phyloP scores from a whole-genome alignment of 1,140 invertebrate genomes.

The Drosophila obscura region DNA sequence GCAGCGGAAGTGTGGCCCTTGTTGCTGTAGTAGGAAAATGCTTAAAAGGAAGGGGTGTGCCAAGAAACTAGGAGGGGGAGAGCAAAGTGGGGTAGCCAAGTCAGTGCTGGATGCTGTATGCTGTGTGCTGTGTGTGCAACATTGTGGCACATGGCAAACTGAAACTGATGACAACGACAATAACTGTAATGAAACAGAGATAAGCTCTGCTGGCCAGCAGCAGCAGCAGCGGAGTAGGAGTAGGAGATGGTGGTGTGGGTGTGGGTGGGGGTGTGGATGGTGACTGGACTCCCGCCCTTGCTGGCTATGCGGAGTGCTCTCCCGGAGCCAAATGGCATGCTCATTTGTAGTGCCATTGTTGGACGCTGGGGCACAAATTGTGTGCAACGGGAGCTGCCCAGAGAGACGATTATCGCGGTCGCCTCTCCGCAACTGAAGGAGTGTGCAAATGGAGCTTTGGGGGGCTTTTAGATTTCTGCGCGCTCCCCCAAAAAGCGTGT shows the following conservation, averaged over 20 bases:
- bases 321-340: conserved; percentile 60
- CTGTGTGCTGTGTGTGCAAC: conserved; percentile 65
- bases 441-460: conserved; percentile 47
- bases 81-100: background rate
- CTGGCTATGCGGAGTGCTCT: background rate
- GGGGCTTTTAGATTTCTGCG: conserved; percentile 1
- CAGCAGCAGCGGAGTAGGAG: conserved; percentile 10
- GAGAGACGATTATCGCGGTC: conserved; percentile 57
- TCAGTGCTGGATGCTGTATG: conserved; percentile 38
- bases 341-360: conserved; percentile 72
- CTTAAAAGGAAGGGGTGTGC: background rate
- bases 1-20: conserved; percentile 64
- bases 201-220: conserved; percentile 44
- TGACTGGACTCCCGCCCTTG: background rate
- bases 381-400: conserved; percentile 49
- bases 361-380: conserved; percentile 49
- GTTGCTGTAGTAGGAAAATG: conserved; percentile 45
- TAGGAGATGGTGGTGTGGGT: no score
- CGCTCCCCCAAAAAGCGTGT: conserved; percentile 8
- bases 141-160: conserved; percentile 71
- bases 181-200: conserved; percentile 77
- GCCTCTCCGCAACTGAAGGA: conserved; percentile 22
- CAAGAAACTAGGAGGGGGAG: background rate
- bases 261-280: no score
- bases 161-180: conserved; percentile 77